Conservation (phyloP, 2,113 vertebrate genomes). For the Heterotilapia buettikoferi region DNA sequence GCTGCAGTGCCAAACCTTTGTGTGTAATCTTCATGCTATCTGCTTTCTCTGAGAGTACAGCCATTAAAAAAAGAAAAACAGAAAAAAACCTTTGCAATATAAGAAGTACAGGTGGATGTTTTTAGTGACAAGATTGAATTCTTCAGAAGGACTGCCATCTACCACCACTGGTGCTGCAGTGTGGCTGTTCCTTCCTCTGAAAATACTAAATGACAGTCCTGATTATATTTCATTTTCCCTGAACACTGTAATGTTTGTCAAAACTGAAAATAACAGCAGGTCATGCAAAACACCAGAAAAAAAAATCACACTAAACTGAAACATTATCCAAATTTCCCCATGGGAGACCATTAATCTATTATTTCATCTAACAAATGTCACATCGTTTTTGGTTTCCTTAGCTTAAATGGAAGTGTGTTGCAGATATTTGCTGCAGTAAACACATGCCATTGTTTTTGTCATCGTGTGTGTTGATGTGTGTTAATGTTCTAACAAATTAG, state of each 20-base stretch:
- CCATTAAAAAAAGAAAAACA: background rate
- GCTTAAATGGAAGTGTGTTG: background rate
- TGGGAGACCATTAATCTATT: conserved; percentile 10
- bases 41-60: background rate
- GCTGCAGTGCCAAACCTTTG: background rate
- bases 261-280: conserved; percentile 2
- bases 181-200: background rate
- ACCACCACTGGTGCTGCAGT: background rate
- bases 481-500: background rate
- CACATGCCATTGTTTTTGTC: background rate
- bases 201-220: background rate
- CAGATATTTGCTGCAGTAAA: background rate
- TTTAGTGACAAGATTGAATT: background rate
- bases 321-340: conserved; percentile 13
- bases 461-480: background rate
- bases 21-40: background rate
- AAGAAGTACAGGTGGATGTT: background rate
- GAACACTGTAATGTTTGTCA: conserved; percentile 4
- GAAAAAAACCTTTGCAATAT: background rate
- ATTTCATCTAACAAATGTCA: conserved; percentile 19
- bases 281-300: conserved; percentile 1
- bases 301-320: background rate
- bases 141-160: background rate
- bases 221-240: background rate
- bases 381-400: background rate